Base-by-base conservation (phyloP, 1,140 invertebrate species). In the Grapholita molesta region DNA sequence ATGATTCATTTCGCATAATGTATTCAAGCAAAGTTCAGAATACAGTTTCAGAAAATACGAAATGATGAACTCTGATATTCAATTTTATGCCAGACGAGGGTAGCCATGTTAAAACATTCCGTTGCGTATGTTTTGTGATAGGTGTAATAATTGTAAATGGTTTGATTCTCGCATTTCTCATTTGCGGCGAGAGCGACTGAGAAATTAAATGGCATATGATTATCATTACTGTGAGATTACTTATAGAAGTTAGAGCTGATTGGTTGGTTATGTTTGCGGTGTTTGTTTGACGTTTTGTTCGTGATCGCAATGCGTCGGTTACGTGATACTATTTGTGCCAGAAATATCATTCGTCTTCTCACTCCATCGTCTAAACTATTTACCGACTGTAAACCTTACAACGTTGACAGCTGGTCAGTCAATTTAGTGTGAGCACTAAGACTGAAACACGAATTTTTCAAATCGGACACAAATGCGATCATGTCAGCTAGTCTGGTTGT, bases 91-190 rank as follows among this genome's bases (percentile, higher is more conserved):
- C n/a, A n/a, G n/a, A n/a, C n/a, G n/a, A n/a, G n/a, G n/a, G 74
- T 75, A 69, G 78, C 77, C 70, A 83, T 83, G 79, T 79, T 75
- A 77, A 76, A 67, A 71, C 64, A 72, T 33, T 64, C 12, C 68
- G 76, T 83, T 83, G 72, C 72, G 78, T 80, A 65, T 18, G 79
- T 79, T 81, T 82, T 78, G 80, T 84, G 78, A 84, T 84, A 84
- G 78, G 68, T 76, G 67, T 80, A 82, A 78, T 75, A 68, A 71
- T 75, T 75, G 72, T 75, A 78, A 76, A 68, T 69, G 64, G 64
- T 69, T 67, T 57, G 68, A 68, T 53, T 64, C 32, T 61, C 68
- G 68, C 66, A 61, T 61, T 61, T 61, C 55, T 28, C 55, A 30
- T 61, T 68, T 73, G 38, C 52, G 33, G 67, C 72, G 71, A 35